These are phyloP conservation scores for Pseudomyrmex gracilis DNA, from an alignment of 1,140 invertebrate genomes.

Conservation along the genomic window DNA sequence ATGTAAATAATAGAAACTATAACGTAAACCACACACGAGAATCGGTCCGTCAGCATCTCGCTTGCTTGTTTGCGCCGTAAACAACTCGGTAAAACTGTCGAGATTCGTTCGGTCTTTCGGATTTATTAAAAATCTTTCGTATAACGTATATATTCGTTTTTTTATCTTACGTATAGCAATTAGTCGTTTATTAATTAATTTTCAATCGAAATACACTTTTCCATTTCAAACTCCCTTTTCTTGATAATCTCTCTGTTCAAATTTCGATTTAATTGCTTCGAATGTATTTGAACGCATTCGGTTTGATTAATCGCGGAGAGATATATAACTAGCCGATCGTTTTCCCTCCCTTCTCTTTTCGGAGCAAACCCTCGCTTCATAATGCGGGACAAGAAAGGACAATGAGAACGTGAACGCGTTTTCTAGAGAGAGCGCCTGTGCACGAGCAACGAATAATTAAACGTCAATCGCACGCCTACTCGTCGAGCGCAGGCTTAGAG, in stretches of 20 bases:
- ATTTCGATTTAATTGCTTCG: not conserved
- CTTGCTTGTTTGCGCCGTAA: too few relatives aligned
- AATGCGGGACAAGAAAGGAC: constrained; percentile 9
- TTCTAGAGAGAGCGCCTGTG: constrained; percentile 36
- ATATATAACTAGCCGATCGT: not conserved
- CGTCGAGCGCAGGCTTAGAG: constrained; percentile 33
- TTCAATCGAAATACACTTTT: not conserved
- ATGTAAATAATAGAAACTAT: constrained; percentile 14
- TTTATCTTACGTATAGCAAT: too few relatives aligned
- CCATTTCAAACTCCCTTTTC: not conserved
- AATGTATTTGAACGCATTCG: not conserved
- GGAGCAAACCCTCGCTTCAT: constrained; percentile 3
- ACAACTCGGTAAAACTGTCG: too few relatives aligned
- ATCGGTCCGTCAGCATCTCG: too few relatives aligned
- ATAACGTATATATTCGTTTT: too few relatives aligned
- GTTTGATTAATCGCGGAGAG: not conserved
- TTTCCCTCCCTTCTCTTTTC: too few relatives aligned
- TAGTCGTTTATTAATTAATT: not conserved
- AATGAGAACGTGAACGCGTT: not conserved
- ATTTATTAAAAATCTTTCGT: not conserved
- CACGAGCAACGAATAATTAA: constrained; percentile 67
- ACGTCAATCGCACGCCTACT: constrained; percentile 57
- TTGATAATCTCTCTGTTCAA: not conserved
- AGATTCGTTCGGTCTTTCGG: too few relatives aligned
- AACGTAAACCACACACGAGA: not conserved